Conservation (phyloP, 2,888 invertebrate species). For the Melanophora roralis region DNA sequence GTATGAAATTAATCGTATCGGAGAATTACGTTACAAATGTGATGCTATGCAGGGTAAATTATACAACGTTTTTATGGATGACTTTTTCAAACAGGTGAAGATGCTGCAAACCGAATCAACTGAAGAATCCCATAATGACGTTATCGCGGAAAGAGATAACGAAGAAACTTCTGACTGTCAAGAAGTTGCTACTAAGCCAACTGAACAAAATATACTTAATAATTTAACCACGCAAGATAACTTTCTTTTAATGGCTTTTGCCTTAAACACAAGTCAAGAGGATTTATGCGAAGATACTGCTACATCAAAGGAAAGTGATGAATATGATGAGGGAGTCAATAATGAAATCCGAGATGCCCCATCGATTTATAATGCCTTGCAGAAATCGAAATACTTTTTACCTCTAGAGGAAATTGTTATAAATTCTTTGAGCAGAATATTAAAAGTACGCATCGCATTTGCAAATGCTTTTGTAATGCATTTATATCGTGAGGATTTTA, state of each 20-base stretch:
- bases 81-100: slow-evolving; percentile 63
- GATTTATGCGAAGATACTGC: neutral
- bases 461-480: slow-evolving; percentile 78
- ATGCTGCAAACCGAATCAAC: slow-evolving; percentile 58
- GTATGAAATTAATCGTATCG: slow-evolving; percentile 71
- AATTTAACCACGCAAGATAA: slow-evolving; percentile 68
- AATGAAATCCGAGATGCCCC: slow-evolving; percentile 44
- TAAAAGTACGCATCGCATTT: slow-evolving; percentile 75
- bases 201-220: slow-evolving; percentile 39
- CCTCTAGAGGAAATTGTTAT: slow-evolving; percentile 77
- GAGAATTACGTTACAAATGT: slow-evolving; percentile 68
- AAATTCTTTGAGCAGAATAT: slow-evolving; percentile 74
- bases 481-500: slow-evolving; percentile 78
- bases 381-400: slow-evolving; percentile 66
- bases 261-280: slow-evolving; percentile 62
- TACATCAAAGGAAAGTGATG: neutral
- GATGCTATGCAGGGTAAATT: slow-evolving; percentile 68
- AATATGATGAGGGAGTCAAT: neutral
- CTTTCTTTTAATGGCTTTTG: slow-evolving; percentile 69
- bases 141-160: neutral
- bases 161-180: slow-evolving; percentile 50
- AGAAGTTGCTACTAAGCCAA: slow-evolving; percentile 10
- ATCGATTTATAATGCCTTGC: slow-evolving; percentile 44
- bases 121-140: neutral
- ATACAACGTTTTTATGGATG: slow-evolving; percentile 68